Base-by-base conservation (phyloP, 2,888 invertebrate genomes). In the Alsophila aescularia region DNA sequence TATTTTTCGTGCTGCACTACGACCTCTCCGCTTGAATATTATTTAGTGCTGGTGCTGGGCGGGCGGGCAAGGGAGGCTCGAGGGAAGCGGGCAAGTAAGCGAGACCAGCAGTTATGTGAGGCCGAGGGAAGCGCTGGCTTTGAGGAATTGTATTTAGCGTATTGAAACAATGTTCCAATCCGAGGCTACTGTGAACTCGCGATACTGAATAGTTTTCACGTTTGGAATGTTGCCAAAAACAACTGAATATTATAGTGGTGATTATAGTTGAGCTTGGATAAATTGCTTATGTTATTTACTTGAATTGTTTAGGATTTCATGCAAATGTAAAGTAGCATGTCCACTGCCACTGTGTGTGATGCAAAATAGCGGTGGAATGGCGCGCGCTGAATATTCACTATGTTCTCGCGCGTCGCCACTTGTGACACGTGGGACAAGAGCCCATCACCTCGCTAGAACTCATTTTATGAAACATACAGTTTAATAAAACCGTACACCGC, bases 11-110 rank as follows among this genome's bases (percentile, higher is more conserved):
- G 13, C 9, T 27, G 40, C 40, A 27, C 12, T 13, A 24, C 16
- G 42, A 42, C 27, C 18, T 31, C 16, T 31, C 31, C 13, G 31
- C 16, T 42, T 16, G 42, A 42, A 42, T 31, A 42, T 31, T 31
- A 10, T 40, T 40, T 6, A 37, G 21, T 12, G 7, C 6, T n/a
- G 18, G 14, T 4, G 16, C 8, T 4, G 14, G 14, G 16, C 35
- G 10, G 35, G 35, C 16, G n/a, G n/a, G n/a, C n/a, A n/a, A n/a
- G n/a, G n/a, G n/a, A n/a, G n/a, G n/a, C n/a, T n/a, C n/a, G n/a
- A n/a, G n/a, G n/a, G n/a, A n/a, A n/a, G n/a, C n/a, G n/a, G n/a
- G n/a, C n/a, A n/a, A n/a, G n/a, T n/a, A n/a, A n/a, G n/a, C n/a
- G n/a, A n/a, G n/a, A n/a, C n/a, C n/a, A n/a, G n/a, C n/a, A n/a